Evolutionary conservation across 2,113 vertebrate genomes (phyloP).

Genomic region (Heterochromis multidens): DNA sequence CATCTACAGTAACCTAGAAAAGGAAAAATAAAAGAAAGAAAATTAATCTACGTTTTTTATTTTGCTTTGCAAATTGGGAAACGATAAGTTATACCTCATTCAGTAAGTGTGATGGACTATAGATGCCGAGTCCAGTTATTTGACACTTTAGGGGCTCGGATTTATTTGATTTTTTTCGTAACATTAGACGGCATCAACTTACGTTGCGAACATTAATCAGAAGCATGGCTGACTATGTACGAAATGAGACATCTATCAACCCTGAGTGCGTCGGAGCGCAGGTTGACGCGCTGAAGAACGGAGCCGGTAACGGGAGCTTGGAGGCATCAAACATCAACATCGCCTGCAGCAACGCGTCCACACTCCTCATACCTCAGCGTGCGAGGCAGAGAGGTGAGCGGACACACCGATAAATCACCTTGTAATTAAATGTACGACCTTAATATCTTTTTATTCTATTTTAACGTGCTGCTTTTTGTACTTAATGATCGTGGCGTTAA

Average conservation of each 20-base stretch:
- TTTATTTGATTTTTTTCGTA: neutral
- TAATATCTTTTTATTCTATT: neutral
- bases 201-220: neutral
- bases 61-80: neutral
- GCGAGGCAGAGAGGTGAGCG: conserved; percentile 66
- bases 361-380: conserved; percentile 15
- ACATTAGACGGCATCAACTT: neutral
- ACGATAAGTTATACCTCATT: neutral
- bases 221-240: conserved; percentile 43
- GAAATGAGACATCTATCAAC: conserved; percentile 47
- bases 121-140: neutral
- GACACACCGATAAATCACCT: neutral
- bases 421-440: neutral
- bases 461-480: neutral
- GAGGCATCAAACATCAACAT: conserved; percentile 57
- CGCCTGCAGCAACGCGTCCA: conserved; percentile 60
- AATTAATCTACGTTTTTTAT: neutral
- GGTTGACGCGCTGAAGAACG: conserved; percentile 33
- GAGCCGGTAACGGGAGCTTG: conserved; percentile 50
- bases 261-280: conserved; percentile 51
- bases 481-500: too few relatives aligned
- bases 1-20: neutral
- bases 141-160: neutral
- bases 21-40: neutral
- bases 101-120: neutral